phyloP scores from a whole-genome alignment of 35 echinoderm and acorn worm genomes.

The Apostichopus californicus region DNA sequence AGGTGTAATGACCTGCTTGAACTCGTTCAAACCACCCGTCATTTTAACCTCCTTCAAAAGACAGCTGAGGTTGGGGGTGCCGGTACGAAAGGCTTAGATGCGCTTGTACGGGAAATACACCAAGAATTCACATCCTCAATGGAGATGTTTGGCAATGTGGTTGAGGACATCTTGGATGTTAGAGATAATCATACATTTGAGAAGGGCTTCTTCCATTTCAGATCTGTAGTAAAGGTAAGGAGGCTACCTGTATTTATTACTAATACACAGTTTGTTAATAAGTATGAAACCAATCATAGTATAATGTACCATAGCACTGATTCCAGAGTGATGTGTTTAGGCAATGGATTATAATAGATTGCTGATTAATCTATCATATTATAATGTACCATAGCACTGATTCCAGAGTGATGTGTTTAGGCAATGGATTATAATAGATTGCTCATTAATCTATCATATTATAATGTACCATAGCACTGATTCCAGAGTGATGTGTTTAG shows the following conservation, averaged over 20 bases:
- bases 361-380: too few relatives aligned
- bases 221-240: conserved; percentile 94
- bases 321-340: too few relatives aligned
- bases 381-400: too few relatives aligned
- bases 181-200: conserved; percentile 89
- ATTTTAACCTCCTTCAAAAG: conserved; percentile 94
- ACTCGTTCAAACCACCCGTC: conserved; percentile 90
- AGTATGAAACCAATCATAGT: too few relatives aligned
- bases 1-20: conserved; percentile 98
- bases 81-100: conserved; percentile 93
- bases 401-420: too few relatives aligned
- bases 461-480: too few relatives aligned
- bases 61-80: conserved; percentile 96
- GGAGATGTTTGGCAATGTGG: conserved; percentile 80
- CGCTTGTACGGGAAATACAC: conserved; percentile 94
- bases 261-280: too few relatives aligned
- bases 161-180: conserved; percentile 86
- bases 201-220: conserved; percentile 93
- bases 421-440: too few relatives aligned
- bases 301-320: too few relatives aligned
- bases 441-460: too few relatives aligned
- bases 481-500: too few relatives aligned
- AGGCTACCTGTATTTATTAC: background rate
- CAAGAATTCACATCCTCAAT: conserved; percentile 78
- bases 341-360: too few relatives aligned